Conservation (phyloP, 2,113 vertebrate genomes). For the Hipposideros armiger region DNA sequence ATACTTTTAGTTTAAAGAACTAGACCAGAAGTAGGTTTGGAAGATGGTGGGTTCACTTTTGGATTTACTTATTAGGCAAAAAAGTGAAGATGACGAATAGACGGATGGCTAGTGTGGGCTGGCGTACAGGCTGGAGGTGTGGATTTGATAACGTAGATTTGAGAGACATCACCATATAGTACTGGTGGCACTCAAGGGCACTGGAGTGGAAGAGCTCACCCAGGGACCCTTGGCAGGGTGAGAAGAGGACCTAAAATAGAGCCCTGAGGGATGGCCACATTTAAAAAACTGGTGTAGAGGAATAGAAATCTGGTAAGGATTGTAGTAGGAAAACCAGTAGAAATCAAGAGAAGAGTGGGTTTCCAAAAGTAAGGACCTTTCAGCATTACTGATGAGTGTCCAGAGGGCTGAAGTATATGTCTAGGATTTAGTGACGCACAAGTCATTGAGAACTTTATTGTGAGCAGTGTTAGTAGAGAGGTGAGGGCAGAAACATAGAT, state of each 20-base stretch:
- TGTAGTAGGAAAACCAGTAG: not conserved
- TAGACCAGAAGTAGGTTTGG: not conserved
- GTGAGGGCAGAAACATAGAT: not conserved
- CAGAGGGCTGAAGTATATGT: not conserved
- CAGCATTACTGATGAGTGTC: not conserved
- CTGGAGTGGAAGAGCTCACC: not conserved
- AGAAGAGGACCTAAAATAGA: constrained; percentile 14
- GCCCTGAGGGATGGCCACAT: not conserved
- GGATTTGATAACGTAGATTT: not conserved
- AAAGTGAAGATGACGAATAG: not conserved
- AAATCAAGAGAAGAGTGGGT: not conserved
- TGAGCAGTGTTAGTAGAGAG: not conserved
- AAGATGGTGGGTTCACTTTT: constrained; percentile 20
- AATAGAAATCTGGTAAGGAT: not conserved
- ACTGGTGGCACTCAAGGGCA: not conserved
- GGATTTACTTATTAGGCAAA: not conserved
- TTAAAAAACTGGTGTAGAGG: constrained; percentile 14
- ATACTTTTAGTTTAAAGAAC: not conserved
- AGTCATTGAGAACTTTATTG: not conserved
- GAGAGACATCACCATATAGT: not conserved
- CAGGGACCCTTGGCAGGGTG: not conserved
- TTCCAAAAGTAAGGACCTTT: not conserved
- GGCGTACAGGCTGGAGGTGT: not conserved
- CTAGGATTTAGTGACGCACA: not conserved
- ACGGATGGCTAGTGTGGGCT: not conserved